phyloP scores from a whole-genome alignment of 2,888 invertebrate species.

The Anarsia innoxiella region DNA sequence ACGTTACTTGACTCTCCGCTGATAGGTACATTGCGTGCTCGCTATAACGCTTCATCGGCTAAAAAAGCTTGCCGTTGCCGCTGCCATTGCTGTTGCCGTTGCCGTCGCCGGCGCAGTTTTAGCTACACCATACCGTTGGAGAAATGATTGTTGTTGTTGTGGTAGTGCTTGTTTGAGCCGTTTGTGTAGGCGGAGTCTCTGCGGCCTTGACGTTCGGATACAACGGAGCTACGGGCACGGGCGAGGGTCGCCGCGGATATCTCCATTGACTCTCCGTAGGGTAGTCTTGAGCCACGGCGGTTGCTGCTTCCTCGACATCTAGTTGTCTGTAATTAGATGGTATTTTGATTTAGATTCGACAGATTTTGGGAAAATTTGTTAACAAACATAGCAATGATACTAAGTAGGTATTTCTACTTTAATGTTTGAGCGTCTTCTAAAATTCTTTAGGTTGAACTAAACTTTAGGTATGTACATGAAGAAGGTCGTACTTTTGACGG shows the following conservation, averaged over 20 bases:
- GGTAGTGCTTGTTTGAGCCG: constrained; percentile 51
- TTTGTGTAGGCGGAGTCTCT: constrained; percentile 46
- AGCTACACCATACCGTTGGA: constrained; percentile 43
- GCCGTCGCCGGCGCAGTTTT: constrained; percentile 2
- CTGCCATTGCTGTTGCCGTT: background rate
- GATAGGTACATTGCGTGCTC: too few species aligned
- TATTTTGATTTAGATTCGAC: too few species aligned
- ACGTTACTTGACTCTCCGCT: too few species aligned
- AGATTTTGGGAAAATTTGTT: too few species aligned
- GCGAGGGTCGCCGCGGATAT: constrained; percentile 64
- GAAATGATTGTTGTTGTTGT: constrained; percentile 56
- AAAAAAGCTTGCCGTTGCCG: too few species aligned
- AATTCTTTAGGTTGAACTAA: too few species aligned
- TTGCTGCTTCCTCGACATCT: constrained; percentile 45
- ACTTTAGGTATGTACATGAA: too few species aligned
- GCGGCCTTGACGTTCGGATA: constrained; percentile 39
- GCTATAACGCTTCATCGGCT: too few species aligned
- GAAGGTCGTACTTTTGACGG: too few species aligned
- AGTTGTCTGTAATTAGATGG: constrained; percentile 45
- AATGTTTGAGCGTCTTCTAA: too few species aligned
- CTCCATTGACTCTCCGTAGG: constrained; percentile 68
- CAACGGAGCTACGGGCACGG: constrained; percentile 47
- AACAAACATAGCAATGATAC: too few species aligned
- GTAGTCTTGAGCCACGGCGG: constrained; percentile 55
- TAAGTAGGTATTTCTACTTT: too few species aligned